A percentile compares a stretch with the other conserved stretches of the same genome.
These are phyloP conservation scores for Leuciscus idus DNA, from an alignment of 2,113 vertebrate species.

Conservation along the genomic window DNA sequence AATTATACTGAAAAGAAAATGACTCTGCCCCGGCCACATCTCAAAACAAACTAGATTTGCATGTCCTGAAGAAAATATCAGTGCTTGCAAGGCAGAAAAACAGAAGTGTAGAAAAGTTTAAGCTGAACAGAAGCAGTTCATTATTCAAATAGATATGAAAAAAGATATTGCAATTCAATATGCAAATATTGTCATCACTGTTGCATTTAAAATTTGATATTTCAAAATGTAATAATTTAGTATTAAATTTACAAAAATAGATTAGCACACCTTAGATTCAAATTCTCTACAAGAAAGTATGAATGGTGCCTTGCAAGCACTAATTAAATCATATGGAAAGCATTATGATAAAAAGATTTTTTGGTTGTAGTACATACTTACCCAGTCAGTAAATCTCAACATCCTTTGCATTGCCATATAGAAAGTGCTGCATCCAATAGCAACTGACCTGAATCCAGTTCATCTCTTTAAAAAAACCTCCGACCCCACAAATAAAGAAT, in stretches of 20 bases:
- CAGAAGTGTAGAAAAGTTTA: not conserved
- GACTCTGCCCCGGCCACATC: not conserved
- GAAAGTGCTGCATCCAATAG: not conserved
- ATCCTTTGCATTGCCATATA: not conserved
- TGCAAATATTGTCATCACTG: not conserved
- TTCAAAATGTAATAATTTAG: no score
- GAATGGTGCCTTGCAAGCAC: not conserved
- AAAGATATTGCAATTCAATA: not conserved
- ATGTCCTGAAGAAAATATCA: not conserved
- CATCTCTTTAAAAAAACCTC: not conserved
- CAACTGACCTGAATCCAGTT: constrained; percentile 1
- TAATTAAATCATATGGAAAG: not conserved
- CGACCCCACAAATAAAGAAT: not conserved
- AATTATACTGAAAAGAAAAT: not conserved
- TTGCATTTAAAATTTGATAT: not conserved
- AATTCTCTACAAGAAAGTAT: not conserved
- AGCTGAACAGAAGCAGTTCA: not conserved
- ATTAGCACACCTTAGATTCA: not conserved
- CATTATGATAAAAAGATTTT: not conserved
- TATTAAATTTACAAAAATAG: not conserved
- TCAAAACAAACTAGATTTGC: not conserved
- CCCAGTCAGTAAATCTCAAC: not conserved
- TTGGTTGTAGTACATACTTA: not conserved
- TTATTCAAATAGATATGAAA: not conserved
- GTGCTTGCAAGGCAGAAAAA: not conserved